These are phyloP conservation scores for Apoderus coryli DNA, from an alignment of 2,888 invertebrate species.

Conservation along the genomic window DNA sequence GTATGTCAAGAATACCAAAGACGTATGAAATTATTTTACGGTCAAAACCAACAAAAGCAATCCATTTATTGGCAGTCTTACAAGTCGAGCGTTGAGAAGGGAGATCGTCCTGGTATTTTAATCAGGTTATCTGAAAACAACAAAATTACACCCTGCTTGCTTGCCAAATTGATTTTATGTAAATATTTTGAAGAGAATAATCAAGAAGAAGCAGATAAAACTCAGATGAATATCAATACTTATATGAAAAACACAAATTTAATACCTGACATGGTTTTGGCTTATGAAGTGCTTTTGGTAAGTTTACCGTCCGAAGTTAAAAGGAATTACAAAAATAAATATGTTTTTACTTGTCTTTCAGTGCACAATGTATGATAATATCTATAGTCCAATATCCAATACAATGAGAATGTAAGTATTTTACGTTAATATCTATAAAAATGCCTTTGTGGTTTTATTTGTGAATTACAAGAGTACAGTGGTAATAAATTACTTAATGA, in stretches of 20 bases:
- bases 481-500: too few species aligned
- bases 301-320: too few species aligned
- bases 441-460: too few species aligned
- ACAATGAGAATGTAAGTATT: conserved; percentile 55
- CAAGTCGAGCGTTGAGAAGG: conserved; percentile 28
- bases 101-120: conserved; percentile 43
- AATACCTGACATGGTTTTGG: conserved; percentile 53
- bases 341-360: too few species aligned
- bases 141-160: conserved; percentile 41
- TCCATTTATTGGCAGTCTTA: conserved; percentile 35
- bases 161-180: conserved; percentile 44
- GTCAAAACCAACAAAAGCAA: conserved; percentile 42
- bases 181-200: conserved; percentile 31
- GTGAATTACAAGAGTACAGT: too few species aligned
- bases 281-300: conserved; percentile 64
- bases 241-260: conserved; percentile 56
- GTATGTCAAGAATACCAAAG: conserved; percentile 48
- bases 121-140: conserved; percentile 39
- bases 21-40: conserved; percentile 46
- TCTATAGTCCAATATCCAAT: conserved; percentile 72
- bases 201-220: conserved; percentile 10
- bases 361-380: conserved; percentile 68
- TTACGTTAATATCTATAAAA: too few species aligned
- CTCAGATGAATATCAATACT: conserved; percentile 31
- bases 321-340: too few species aligned